Evolutionary conservation across 2,797 vertebrate species (phyloP).

Genomic region (Acipenser oxyrinchus): DNA sequence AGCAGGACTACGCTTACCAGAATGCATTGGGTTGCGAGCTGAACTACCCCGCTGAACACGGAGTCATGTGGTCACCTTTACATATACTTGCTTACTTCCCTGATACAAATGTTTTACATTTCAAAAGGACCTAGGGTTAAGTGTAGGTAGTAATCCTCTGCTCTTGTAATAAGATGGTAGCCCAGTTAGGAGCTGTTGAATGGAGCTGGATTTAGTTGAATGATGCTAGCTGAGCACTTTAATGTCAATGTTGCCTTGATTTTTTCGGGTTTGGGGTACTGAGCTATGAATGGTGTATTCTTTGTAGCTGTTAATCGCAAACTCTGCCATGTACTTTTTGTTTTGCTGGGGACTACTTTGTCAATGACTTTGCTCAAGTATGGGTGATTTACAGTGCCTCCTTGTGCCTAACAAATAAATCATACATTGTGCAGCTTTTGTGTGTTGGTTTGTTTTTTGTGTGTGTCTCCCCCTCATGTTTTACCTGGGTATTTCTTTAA

Average conservation of each 20-base stretch:
- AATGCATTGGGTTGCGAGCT: too few species aligned
- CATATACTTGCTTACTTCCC: too few species aligned
- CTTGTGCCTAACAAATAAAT: constrained; percentile 85
- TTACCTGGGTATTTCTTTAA: not conserved
- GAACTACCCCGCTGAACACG: too few species aligned
- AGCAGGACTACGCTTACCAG: too few species aligned
- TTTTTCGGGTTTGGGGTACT: constrained; percentile 25
- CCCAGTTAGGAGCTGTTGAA: constrained; percentile 11
- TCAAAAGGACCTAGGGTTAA: too few species aligned
- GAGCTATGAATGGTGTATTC: constrained; percentile 68
- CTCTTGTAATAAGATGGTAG: too few species aligned
- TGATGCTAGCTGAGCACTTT: constrained; percentile 64
- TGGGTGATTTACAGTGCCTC: constrained; percentile 58
- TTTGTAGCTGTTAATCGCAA: constrained; percentile 43
- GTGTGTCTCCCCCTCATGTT: not conserved
- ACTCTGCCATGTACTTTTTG: constrained; percentile 46
- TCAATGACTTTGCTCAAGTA: constrained; percentile 49
- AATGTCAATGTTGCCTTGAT: constrained; percentile 60
- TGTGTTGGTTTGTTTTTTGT: constrained; percentile 18
- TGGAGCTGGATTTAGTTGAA: constrained; percentile 48
- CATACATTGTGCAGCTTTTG: constrained; percentile 48
- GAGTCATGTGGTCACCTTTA: too few species aligned
- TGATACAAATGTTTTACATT: too few species aligned
- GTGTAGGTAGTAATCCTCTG: too few species aligned
- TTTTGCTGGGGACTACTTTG: constrained; percentile 50